phyloP scores from a whole-genome alignment of 1,140 invertebrate genomes.

The Metopolophium dirhodum region DNA sequence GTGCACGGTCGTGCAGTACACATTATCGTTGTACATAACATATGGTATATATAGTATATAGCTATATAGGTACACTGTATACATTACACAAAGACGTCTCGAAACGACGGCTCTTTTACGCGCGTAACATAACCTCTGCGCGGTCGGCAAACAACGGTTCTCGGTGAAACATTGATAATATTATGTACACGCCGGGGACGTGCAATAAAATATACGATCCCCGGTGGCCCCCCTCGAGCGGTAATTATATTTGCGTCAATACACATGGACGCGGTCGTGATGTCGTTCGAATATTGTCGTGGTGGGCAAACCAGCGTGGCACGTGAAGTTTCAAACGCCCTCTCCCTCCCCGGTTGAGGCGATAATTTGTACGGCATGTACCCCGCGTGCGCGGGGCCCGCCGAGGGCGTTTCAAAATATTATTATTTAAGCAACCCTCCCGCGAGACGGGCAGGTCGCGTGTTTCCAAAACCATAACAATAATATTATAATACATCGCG shows the following conservation, averaged over 20 bases:
- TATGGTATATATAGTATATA: neutral
- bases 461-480: neutral
- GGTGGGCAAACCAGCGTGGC: too few relatives aligned
- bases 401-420: neutral
- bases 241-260: neutral
- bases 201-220: neutral
- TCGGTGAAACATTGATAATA: neutral
- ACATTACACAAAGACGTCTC: neutral
- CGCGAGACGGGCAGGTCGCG: neutral
- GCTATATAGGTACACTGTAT: neutral
- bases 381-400: too few relatives aligned
- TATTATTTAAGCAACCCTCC: neutral
- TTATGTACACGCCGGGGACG: neutral
- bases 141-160: neutral
- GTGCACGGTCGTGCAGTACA: too few relatives aligned
- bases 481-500: too few relatives aligned
- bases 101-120: neutral
- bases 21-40: neutral
- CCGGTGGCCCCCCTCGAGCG: neutral
- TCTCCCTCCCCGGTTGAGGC: too few relatives aligned
- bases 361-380: too few relatives aligned
- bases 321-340: too few relatives aligned
- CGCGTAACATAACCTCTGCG: neutral
- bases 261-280: neutral
- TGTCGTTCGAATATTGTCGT: neutral